Conservation (phyloP, 2,888 invertebrate species). For the Tipula lateralis region DNA sequence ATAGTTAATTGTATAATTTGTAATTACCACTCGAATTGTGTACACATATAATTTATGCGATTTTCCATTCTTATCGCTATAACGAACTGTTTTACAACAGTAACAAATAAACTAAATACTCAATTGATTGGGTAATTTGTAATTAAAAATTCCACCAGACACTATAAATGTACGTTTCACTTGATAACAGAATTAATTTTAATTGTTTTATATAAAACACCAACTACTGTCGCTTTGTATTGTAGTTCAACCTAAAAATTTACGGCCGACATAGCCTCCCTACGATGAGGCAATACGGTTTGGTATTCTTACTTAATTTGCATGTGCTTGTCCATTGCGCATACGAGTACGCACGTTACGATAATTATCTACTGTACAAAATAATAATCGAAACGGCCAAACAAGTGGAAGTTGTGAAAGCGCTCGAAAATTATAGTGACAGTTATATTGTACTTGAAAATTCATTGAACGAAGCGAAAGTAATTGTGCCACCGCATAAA, state of each 20-base stretch:
- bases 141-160: background rate
- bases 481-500: slow-evolving; percentile 32
- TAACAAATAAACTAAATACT: background rate
- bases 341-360: slow-evolving; percentile 33
- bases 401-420: slow-evolving; percentile 26
- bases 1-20: too few relatives aligned
- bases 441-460: slow-evolving; percentile 24
- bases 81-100: background rate
- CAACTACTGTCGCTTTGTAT: background rate
- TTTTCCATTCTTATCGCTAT: background rate
- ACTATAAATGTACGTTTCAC: background rate
- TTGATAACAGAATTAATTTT: background rate
- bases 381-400: slow-evolving; percentile 20
- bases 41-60: background rate
- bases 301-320: background rate
- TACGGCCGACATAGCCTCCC: background rate
- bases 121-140: background rate
- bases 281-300: background rate
- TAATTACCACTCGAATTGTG: background rate
- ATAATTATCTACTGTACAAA: slow-evolving; percentile 33
- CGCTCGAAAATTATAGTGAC: slow-evolving; percentile 27
- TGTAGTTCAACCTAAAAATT: background rate
- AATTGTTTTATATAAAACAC: background rate
- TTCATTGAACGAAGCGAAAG: background rate
- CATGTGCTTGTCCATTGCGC: background rate